Evolutionary conservation across 1,140 invertebrate species (phyloP).

Genomic region (Vollenhovia emeryi): DNA sequence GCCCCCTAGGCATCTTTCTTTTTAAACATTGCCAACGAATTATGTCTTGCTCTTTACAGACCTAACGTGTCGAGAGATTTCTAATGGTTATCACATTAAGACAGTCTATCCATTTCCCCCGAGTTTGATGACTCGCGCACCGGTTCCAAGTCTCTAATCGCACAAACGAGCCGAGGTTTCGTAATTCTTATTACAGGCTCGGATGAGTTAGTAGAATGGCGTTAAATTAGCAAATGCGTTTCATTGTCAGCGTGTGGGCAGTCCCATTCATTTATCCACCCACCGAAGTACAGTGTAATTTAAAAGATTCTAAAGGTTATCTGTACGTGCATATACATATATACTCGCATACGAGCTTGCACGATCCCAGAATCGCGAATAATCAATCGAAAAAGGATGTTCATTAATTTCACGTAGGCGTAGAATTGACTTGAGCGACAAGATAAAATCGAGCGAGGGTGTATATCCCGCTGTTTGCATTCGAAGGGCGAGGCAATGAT

Average conservation of each 20-base stretch:
- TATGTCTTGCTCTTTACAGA: conserved; percentile 9
- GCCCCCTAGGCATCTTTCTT: background rate
- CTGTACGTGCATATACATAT: background rate
- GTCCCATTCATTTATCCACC: conserved; percentile 73
- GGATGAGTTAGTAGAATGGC: conserved; percentile 64
- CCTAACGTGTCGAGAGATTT: background rate
- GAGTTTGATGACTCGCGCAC: conserved; percentile 27
- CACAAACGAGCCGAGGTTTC: conserved; percentile 43
- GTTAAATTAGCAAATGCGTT: conserved; percentile 71
- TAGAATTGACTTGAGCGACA: conserved; percentile 30
- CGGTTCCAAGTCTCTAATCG: background rate
- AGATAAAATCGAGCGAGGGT: conserved; percentile 66
- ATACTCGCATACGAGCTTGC: background rate
- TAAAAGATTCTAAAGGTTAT: conserved; percentile 68
- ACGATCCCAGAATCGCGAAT: conserved; percentile 1
- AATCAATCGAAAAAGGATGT: conserved; percentile 54
- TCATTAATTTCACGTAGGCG: conserved; percentile 72
- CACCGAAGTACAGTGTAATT: conserved; percentile 51
- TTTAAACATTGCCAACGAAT: background rate
- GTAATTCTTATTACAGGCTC: conserved; percentile 63
- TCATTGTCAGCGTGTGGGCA: conserved; percentile 74
- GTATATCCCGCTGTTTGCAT: conserved; percentile 50
- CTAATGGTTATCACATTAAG: conserved; percentile 44
- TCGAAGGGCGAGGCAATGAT: conserved; percentile 42
- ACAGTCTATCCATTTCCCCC: conserved; percentile 25